A percentile compares a stretch with the other conserved stretches of the same genome.
phyloP scores from a whole-genome alignment of 2,888 invertebrate genomes.

The Lordiphosa andalusiaca region DNA sequence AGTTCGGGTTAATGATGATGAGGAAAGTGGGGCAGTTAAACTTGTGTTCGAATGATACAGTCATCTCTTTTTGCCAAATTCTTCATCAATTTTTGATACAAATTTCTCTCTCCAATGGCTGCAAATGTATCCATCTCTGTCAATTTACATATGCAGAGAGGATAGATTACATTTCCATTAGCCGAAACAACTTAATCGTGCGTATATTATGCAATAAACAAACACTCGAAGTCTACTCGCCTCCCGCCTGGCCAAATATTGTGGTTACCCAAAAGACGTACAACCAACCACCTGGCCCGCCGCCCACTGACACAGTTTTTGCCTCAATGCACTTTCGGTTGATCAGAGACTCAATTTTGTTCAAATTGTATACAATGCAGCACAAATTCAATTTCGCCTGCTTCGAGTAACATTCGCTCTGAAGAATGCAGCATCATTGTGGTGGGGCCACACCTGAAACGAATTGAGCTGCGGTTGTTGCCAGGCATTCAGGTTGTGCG shows the following conservation, averaged over 20 bases:
- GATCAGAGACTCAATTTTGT: slow-evolving; percentile 11
- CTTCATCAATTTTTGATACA: too few species aligned
- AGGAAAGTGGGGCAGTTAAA: too few species aligned
- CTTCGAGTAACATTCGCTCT: slow-evolving; percentile 1
- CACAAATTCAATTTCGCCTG: slow-evolving; percentile 8
- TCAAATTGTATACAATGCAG: background rate
- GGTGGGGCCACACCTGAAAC: background rate
- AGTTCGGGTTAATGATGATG: too few species aligned
- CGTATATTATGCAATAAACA: slow-evolving; percentile 21
- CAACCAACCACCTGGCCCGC: background rate
- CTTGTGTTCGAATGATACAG: too few species aligned
- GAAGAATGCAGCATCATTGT: slow-evolving; percentile 1
- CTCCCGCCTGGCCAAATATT: background rate
- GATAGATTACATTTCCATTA: slow-evolving; percentile 31
- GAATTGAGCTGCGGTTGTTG: slow-evolving; percentile 4
- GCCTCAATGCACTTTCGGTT: slow-evolving; percentile 20
- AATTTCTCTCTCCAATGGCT: too few species aligned
- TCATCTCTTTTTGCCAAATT: too few species aligned
- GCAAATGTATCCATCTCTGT: slow-evolving; percentile 1
- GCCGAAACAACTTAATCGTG: slow-evolving; percentile 35
- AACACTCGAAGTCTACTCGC: slow-evolving; percentile 7
- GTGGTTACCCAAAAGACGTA: slow-evolving; percentile 4
- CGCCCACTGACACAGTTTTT: slow-evolving; percentile 17
- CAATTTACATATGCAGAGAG: slow-evolving; percentile 22
- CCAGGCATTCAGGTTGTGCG: background rate